phyloP scores from a whole-genome alignment of 1,140 invertebrate species.

The Carcinoscorpius rotundicauda region DNA sequence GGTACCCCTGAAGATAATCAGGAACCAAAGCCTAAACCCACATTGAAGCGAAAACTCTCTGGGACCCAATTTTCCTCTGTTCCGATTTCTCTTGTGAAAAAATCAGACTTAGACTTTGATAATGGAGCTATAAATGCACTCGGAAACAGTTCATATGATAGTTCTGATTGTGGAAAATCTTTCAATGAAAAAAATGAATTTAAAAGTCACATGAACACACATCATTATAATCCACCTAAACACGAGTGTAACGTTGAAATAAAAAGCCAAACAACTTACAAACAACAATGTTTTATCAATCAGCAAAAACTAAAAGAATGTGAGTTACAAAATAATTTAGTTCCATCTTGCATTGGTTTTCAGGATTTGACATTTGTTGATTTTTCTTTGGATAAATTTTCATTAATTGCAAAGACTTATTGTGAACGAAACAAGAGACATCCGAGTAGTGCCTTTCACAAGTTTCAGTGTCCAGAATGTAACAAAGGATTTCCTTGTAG shows the following conservation, averaged over 20 bases:
- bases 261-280: not conserved
- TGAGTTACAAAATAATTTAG: too few species aligned
- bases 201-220: not conserved
- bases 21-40: not conserved
- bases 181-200: not conserved
- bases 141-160: not conserved
- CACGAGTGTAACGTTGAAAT: not conserved
- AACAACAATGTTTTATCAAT: too few species aligned
- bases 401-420: conserved; percentile 54
- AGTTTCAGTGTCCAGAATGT: conserved; percentile 58
- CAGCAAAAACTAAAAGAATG: too few species aligned
- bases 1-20: conserved; percentile 21
- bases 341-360: conserved; percentile 41
- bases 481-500: conserved; percentile 57
- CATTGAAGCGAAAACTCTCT: not conserved
- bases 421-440: conserved; percentile 55
- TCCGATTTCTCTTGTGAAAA: too few species aligned
- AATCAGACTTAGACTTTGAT: not conserved
- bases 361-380: conserved; percentile 63
- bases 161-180: not conserved
- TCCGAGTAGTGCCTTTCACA: conserved; percentile 44
- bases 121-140: not conserved
- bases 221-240: not conserved
- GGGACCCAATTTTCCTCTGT: too few species aligned
- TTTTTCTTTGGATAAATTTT: conserved; percentile 62